phyloP scores from a whole-genome alignment of 2,797 vertebrate species.

The Lagocephalus sceleratus region DNA sequence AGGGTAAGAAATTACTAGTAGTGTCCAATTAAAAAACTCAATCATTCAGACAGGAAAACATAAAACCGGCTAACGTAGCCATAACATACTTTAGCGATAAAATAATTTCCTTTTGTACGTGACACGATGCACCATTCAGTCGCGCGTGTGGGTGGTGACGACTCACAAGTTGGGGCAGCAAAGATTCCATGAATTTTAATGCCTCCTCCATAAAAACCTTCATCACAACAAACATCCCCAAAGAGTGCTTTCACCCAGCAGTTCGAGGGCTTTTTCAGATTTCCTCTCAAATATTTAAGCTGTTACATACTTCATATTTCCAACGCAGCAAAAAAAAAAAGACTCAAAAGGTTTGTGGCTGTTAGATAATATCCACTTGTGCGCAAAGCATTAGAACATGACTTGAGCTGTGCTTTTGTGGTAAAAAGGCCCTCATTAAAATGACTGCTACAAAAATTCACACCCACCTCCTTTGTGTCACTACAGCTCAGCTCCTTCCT shows the following conservation, averaged over 20 bases:
- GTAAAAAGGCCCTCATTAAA: conserved; percentile 47
- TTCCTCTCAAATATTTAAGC: conserved; percentile 27
- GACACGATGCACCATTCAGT: conserved; percentile 43
- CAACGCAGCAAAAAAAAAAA: conserved; percentile 34
- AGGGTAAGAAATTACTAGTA: too few relatives aligned
- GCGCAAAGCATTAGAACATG: conserved; percentile 33
- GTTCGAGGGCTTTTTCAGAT: conserved; percentile 36
- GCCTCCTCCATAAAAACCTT: conserved; percentile 59
- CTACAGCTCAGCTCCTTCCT: conserved; percentile 39
- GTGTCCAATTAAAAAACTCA: too few relatives aligned
- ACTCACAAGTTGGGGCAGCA: conserved; percentile 33
- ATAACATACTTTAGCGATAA: conserved; percentile 5
- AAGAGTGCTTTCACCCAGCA: conserved; percentile 43
- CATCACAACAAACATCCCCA: conserved; percentile 51
- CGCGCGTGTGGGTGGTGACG: conserved; percentile 55
- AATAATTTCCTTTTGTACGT: conserved; percentile 16
- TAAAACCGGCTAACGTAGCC: conserved; percentile 10
- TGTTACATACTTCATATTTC: conserved; percentile 40
- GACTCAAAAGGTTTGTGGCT: conserved; percentile 30
- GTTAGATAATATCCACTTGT: conserved; percentile 54
- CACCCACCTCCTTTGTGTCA: conserved; percentile 47
- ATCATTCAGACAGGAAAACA: neutral
- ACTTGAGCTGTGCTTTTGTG: conserved; percentile 19
- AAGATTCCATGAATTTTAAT: conserved; percentile 55
- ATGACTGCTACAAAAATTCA: conserved; percentile 30